Evolutionary conservation across 2,888 invertebrate species (phyloP).

Genomic region (Athrips mouffetella): DNA sequence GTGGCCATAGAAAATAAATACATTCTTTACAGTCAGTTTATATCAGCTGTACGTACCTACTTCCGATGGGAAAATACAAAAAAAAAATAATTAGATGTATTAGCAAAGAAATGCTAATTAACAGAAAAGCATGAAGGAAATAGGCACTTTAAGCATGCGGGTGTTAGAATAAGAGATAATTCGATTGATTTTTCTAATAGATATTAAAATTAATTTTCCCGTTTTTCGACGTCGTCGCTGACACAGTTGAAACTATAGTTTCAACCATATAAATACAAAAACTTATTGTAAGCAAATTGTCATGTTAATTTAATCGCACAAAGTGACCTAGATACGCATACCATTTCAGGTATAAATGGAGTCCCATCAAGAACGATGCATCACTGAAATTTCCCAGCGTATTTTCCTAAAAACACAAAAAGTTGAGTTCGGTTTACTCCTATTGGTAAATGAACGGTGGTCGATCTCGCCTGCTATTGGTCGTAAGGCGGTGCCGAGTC

Average conservation of each 20-base stretch:
- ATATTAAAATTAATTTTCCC: constrained; percentile 23
- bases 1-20: background rate
- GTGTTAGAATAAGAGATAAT: background rate
- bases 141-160: background rate
- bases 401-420: constrained; percentile 57
- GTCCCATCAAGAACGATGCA: constrained; percentile 26
- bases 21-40: background rate
- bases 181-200: constrained; percentile 1
- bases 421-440: constrained; percentile 33
- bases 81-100: constrained; percentile 10
- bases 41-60: constrained; percentile 20
- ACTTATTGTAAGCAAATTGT: background rate
- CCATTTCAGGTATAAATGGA: constrained; percentile 10
- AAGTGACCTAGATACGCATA: constrained; percentile 28
- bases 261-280: background rate
- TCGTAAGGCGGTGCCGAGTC: constrained; percentile 48
- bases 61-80: constrained; percentile 25
- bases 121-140: background rate
- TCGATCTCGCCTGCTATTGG: constrained; percentile 42
- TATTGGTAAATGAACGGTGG: constrained; percentile 45
- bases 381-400: constrained; percentile 50
- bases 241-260: background rate
- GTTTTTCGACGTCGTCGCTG: too few relatives aligned
- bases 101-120: constrained; percentile 4
- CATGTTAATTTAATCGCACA: background rate